Percentiles rank a stretch among this genome's conserved stretches.
phyloP scores from a whole-genome alignment of 1,140 invertebrate genomes.

The Drosophila arizonae region DNA sequence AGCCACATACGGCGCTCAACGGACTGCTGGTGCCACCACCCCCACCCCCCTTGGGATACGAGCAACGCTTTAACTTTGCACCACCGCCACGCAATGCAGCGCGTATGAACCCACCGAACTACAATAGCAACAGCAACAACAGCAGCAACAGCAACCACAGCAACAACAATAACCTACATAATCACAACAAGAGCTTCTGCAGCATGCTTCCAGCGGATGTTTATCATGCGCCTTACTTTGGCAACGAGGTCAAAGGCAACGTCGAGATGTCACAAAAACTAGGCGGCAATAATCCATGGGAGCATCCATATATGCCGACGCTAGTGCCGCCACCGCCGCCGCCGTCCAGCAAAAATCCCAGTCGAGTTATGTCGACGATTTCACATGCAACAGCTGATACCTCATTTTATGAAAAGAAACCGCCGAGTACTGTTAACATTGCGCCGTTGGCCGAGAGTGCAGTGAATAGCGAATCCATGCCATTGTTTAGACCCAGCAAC shows the following conservation, averaged over 20 bases:
- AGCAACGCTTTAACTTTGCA: conserved; percentile 58
- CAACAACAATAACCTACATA: conserved; percentile 36
- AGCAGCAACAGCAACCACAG: conserved; percentile 40
- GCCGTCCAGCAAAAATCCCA: conserved; percentile 72
- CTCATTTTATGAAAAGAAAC: conserved; percentile 81
- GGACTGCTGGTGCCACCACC: conserved; percentile 49
- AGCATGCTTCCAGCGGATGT: conserved; percentile 47
- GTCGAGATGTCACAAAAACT: conserved; percentile 14
- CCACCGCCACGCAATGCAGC: conserved; percentile 45
- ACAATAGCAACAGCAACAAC: conserved; percentile 49
- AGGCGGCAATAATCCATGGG: conserved; percentile 35
- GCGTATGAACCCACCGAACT: conserved; percentile 66
- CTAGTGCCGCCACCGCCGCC: conserved; percentile 31
- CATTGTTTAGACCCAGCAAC: conserved; percentile 41
- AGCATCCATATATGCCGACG: conserved; percentile 43
- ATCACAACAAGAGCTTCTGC: conserved; percentile 33
- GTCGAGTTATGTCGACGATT: conserved; percentile 63
- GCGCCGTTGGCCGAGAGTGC: conserved; percentile 32
- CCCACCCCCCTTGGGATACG: conserved; percentile 33
- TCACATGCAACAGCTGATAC: conserved; percentile 75
- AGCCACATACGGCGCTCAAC: conserved; percentile 31
- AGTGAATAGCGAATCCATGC: conserved; percentile 47
- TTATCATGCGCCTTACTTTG: conserved; percentile 36
- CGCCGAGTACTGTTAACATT: conserved; percentile 72
- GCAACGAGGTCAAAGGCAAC: conserved; percentile 18